Evolutionary conservation across 2,888 invertebrate species (phyloP).

Genomic region (Chaitophorus viminalis): DNA sequence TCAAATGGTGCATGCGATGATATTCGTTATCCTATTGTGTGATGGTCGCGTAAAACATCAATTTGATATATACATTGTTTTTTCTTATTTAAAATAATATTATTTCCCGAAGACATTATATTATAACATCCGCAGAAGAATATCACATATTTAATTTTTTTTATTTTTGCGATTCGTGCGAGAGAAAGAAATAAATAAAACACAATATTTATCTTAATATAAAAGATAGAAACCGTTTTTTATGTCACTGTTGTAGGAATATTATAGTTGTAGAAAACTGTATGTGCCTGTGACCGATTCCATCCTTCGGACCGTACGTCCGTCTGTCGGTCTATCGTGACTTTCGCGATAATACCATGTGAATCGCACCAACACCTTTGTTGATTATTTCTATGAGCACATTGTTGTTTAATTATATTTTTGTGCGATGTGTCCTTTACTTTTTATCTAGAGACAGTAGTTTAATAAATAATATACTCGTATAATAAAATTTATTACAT

Average conservation of each 20-base stretch:
- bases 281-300: neutral
- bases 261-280: too few species aligned
- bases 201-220: neutral
- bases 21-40: conserved; percentile 31
- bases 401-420: too few species aligned
- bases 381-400: neutral
- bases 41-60: neutral
- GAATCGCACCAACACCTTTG: neutral
- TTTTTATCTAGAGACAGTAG: too few species aligned
- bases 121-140: neutral
- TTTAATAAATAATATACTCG: too few species aligned
- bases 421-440: too few species aligned
- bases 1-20: conserved; percentile 44
- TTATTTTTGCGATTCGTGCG: neutral
- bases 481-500: too few species aligned
- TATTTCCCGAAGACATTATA: too few species aligned
- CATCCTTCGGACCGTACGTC: neutral
- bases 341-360: neutral
- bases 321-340: neutral
- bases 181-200: too few species aligned
- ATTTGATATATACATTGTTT: neutral
- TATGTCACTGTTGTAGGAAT: neutral
- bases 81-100: neutral
- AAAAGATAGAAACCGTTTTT: neutral
- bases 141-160: neutral